Evolutionary conservation across 2,113 vertebrate species (phyloP).

Genomic region (Lepidothrix coronata): DNA sequence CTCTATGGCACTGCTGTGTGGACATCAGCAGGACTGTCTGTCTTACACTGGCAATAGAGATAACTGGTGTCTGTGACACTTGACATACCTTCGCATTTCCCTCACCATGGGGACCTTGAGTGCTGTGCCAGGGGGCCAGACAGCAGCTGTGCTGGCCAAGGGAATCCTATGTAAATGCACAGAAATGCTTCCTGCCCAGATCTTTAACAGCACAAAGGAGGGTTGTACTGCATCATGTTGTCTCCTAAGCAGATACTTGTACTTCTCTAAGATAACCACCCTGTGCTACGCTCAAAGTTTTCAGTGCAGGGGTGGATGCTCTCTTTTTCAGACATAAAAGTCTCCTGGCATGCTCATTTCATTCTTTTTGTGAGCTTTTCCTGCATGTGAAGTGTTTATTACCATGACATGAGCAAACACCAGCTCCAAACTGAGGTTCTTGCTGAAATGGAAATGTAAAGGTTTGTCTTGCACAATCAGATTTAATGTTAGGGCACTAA

Average conservation of each 20-base stretch:
- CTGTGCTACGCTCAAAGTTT: neutral
- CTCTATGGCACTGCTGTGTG: neutral
- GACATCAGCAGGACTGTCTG: neutral
- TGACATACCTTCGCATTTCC: neutral
- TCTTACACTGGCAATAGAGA: neutral
- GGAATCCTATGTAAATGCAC: neutral
- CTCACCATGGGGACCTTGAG: too few species aligned
- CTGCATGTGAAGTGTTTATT: neutral
- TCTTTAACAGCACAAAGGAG: neutral
- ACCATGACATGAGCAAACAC: neutral
- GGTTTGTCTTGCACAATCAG: neutral
- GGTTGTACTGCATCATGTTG: accelerated
- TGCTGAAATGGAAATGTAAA: neutral
- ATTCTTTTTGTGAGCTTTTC: neutral
- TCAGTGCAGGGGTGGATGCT: neutral
- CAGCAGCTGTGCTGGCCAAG: neutral
- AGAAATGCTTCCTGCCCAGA: neutral
- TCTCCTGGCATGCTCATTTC: neutral
- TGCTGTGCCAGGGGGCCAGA: neutral
- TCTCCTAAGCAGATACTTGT: neutral
- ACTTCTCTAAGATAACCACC: neutral
- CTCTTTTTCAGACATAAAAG: neutral
- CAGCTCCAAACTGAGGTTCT: neutral
- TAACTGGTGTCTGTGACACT: neutral
- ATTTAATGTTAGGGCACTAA: neutral